Evolutionary conservation across 2,888 invertebrate species (phyloP).

Genomic region (Heliconius aoede): DNA sequence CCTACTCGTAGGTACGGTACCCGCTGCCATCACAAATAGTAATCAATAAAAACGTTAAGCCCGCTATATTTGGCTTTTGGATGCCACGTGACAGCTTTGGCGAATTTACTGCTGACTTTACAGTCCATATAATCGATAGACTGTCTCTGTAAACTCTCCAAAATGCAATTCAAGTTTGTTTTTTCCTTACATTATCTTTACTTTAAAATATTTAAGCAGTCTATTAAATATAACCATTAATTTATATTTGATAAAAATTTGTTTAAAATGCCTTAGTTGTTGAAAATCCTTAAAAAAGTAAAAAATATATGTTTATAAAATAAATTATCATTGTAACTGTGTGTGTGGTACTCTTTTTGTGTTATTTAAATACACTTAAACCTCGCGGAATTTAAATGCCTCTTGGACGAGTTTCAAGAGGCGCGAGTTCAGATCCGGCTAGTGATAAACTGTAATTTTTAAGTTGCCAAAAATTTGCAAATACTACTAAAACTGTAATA

Average conservation of each 20-base stretch:
- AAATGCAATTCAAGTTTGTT: neutral
- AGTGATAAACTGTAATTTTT: too few relatives aligned
- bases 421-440: too few relatives aligned
- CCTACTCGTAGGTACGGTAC: conserved; percentile 40
- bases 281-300: too few relatives aligned
- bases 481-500: too few relatives aligned
- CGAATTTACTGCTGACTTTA: conserved; percentile 8
- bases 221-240: neutral
- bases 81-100: conserved; percentile 30
- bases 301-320: neutral
- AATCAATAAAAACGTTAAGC: conserved; percentile 56
- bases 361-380: too few relatives aligned
- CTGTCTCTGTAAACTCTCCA: neutral
- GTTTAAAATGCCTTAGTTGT: neutral
- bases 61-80: conserved; percentile 44
- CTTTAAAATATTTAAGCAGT: neutral
- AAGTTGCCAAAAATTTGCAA: too few relatives aligned
- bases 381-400: too few relatives aligned
- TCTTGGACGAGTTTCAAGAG: too few relatives aligned
- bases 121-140: neutral
- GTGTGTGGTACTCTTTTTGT: too few relatives aligned
- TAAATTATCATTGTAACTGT: too few relatives aligned
- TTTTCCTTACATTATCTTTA: neutral
- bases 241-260: too few relatives aligned
- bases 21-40: conserved; percentile 51